Evolutionary conservation across 2,113 vertebrate genomes (phyloP), one percentile per base, ranked within the genome.

Genomic region (Ancistrus triradiatus): DNA sequence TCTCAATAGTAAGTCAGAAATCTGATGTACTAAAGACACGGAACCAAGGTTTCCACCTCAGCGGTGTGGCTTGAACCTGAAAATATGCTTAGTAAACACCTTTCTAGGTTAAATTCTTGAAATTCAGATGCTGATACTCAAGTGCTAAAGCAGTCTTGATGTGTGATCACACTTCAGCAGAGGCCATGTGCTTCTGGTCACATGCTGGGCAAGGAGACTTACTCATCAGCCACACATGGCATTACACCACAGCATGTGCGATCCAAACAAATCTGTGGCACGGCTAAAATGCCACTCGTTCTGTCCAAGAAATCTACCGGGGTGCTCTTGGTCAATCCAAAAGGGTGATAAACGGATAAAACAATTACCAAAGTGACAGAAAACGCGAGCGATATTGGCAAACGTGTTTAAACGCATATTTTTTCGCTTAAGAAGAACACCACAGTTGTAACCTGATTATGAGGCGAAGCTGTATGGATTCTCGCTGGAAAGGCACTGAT

Each of bases 231-330:
- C 25, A 19, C 50, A 49, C 70, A 27, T 72, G 63, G 46, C 22
- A 58, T 7, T 51, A 38, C 51, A 40, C 43, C 64, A 55, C 61
- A 48, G 49, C 35, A 50, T 31, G 46, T 49, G 60, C 17, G 15
- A 64, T 59, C 28, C 48, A 73, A 64, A 69, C 71, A 68, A 73
- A 73, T 68, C 71, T 73, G 71, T 9, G 52, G 38, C 27, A 46
- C 17, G 19, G 52, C 22, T 48, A 9, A 35, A 31, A 43, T 43
- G 27, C 42, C 17, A 58, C 31, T 66, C 33, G 2, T 9, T 37
- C 15, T 14, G 37, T 38, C 22, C 47, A 19, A 40, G 22, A 44
- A 44, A 14, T 27, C 11, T 40, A 27, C 6, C 33, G 7, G 5
- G 2, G 11, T 1, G 6, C n/a, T 37, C 2, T 3, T 22, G 28